A percentile compares a stretch with the other conserved stretches of the same genome.
Evolutionary conservation across 2,797 vertebrate species (phyloP).

Genomic region (Schizopygopsis pylzovi): DNA sequence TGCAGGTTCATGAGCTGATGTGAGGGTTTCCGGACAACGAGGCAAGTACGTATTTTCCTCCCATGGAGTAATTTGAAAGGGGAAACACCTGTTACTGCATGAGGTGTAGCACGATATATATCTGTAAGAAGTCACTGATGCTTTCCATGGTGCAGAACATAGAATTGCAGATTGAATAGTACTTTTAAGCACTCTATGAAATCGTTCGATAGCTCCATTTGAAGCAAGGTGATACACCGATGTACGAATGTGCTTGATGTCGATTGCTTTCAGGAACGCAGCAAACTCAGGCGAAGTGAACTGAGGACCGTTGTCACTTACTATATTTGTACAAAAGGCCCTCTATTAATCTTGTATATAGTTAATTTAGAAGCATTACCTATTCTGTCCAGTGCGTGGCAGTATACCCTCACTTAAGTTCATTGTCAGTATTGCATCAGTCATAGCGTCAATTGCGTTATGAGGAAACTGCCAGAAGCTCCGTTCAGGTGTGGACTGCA

Average conservation of each 20-base stretch:
- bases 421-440: background rate
- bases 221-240: constrained; percentile 6
- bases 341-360: background rate
- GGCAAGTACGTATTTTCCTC: too few species aligned
- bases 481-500: too few species aligned
- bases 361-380: background rate
- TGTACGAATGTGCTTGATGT: background rate
- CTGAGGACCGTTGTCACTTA: background rate
- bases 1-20: too few species aligned
- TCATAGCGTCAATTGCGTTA: background rate
- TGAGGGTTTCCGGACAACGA: too few species aligned
- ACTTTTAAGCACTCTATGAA: background rate
- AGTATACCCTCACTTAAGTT: background rate
- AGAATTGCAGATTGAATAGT: constrained; percentile 20
- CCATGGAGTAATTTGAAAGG: too few species aligned
- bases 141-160: background rate
- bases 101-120: constrained; percentile 9
- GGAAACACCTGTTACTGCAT: background rate
- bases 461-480: background rate
- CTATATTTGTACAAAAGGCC: background rate
- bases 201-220: too few species aligned
- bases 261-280: background rate
- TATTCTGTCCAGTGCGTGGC: background rate
- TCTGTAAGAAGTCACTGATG: background rate
- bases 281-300: constrained; percentile 22